A percentile compares a stretch with the other conserved stretches of the same genome.
Conservation (phyloP, 2,888 invertebrate genomes). For the Lacanobia wlatinum region DNA sequence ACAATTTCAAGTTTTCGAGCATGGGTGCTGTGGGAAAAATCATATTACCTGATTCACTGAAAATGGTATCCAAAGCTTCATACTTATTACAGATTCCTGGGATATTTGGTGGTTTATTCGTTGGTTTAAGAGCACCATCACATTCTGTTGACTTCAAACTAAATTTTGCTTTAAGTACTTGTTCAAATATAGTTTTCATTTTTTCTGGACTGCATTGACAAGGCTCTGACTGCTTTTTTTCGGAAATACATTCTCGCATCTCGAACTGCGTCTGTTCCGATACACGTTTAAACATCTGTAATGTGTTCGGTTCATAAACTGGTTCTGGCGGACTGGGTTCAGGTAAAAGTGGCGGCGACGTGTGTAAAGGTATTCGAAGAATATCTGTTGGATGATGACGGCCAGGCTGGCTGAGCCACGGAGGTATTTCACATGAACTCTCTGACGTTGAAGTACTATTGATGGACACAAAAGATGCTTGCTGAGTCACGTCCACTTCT, state of each 20-base stretch:
- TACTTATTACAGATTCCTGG: background rate
- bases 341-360: background rate
- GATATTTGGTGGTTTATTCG: background rate
- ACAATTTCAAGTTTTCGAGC: background rate
- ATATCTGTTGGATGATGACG: background rate
- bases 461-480: slow-evolving; percentile 19
- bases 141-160: slow-evolving; percentile 18
- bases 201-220: slow-evolving; percentile 41
- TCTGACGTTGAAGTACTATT: background rate
- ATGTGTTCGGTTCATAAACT: background rate
- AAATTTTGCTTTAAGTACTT: slow-evolving; percentile 14
- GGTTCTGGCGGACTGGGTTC: background rate
- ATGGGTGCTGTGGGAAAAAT: background rate
- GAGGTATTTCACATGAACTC: slow-evolving; percentile 11
- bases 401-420: background rate
- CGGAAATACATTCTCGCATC: background rate
- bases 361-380: background rate
- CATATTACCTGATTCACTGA: slow-evolving; percentile 8
- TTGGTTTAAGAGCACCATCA: background rate
- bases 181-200: slow-evolving; percentile 31
- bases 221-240: background rate
- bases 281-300: background rate
- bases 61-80: background rate
- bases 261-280: background rate
- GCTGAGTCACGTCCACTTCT: slow-evolving; percentile 21